These are phyloP conservation scores for Pachymerium ferrugineum DNA, from an alignment of 2,888 invertebrate genomes.

Conservation along the genomic window DNA sequence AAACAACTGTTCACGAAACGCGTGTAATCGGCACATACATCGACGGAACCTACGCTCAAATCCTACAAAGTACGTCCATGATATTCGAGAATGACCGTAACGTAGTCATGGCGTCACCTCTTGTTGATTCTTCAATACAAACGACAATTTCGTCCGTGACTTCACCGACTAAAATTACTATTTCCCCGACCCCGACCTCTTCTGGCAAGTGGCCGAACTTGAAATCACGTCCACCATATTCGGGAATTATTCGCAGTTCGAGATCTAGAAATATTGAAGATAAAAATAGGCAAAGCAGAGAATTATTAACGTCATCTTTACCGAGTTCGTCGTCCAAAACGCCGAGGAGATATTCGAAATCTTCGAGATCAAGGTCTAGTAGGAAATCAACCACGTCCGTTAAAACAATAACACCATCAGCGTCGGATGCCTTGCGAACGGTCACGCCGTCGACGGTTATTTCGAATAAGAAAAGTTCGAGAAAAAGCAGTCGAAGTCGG, in stretches of 20 bases:
- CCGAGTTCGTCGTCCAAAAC: not conserved
- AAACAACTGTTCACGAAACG: conserved; percentile 78
- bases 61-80: conserved; percentile 73
- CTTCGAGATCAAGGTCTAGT: conserved; percentile 1
- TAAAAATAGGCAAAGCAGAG: conserved; percentile 25
- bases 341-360: not conserved
- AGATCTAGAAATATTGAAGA: not conserved
- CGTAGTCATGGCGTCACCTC: not conserved
- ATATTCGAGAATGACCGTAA: conserved; percentile 40
- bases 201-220: not conserved
- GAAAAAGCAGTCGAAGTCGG: not conserved
- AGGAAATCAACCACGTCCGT: not conserved
- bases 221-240: conserved; percentile 29
- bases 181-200: not conserved
- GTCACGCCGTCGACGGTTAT: conserved; percentile 24
- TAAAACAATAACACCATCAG: conserved; percentile 8
- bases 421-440: not conserved
- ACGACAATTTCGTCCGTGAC: not conserved
- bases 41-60: conserved; percentile 76
- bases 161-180: not conserved
- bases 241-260: conserved; percentile 1
- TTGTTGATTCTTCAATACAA: not conserved
- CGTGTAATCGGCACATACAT: conserved; percentile 84
- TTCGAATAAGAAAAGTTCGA: not conserved
- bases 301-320: not conserved